Evolutionary conservation across 2,113 vertebrate species (phyloP).

Genomic region (Ondatra zibethicus): DNA sequence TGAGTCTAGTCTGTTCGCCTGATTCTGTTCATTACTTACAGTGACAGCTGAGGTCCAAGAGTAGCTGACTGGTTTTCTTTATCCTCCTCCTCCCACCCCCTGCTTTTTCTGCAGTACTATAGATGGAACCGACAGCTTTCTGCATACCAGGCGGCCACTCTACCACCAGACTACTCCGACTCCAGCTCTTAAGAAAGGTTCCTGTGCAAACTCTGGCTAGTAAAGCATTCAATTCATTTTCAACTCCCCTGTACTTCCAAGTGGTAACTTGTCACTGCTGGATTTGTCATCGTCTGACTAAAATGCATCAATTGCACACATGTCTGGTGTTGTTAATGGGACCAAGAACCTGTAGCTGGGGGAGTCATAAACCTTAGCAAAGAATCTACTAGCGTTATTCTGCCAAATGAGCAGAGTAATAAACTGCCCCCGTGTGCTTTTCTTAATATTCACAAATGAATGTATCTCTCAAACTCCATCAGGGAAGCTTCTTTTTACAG

Average conservation of each 20-base stretch:
- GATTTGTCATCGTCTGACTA: background rate
- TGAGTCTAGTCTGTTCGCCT: background rate
- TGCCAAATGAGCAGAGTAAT: background rate
- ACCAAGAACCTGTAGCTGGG: no score
- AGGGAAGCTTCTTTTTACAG: background rate
- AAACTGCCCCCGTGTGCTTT: background rate
- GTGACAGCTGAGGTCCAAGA: background rate
- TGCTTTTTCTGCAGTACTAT: background rate
- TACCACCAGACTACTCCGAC: background rate
- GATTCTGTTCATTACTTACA: background rate
- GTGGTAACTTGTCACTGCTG: background rate
- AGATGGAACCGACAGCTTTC: background rate
- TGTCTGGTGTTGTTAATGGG: background rate
- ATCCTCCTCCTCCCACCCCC: no score
- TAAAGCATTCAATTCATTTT: background rate
- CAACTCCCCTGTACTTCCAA: background rate
- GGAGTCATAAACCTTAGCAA: background rate
- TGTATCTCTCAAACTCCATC: background rate
- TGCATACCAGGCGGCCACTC: background rate
- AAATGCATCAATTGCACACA: background rate
- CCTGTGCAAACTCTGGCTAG: background rate
- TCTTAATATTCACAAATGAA: background rate
- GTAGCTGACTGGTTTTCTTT: background rate
- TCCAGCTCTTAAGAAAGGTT: background rate
- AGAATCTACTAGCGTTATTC: background rate